These are phyloP conservation scores for Diabrotica balteata DNA, from an alignment of 2,888 invertebrate genomes.

Conservation along the genomic window DNA sequence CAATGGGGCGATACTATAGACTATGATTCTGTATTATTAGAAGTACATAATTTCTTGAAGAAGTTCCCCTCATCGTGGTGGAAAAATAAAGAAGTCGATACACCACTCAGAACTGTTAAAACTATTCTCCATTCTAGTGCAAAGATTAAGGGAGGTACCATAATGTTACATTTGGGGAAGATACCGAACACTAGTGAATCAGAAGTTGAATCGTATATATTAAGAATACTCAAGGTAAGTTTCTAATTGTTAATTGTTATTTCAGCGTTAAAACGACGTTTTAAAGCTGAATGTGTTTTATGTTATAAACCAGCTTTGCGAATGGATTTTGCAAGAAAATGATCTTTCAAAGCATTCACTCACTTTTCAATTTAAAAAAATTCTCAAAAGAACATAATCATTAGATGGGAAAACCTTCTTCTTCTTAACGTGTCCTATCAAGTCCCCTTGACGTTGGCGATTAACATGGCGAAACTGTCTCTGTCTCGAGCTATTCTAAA, in stretches of 20 bases:
- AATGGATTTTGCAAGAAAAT: too few species aligned
- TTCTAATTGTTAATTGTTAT: neutral
- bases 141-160: constrained; percentile 83
- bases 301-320: too few species aligned
- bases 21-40: constrained; percentile 79
- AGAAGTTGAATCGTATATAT: constrained; percentile 85
- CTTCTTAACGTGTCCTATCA: too few species aligned
- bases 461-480: too few species aligned
- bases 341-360: too few species aligned
- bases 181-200: constrained; percentile 82
- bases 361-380: too few species aligned
- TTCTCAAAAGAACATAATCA: too few species aligned
- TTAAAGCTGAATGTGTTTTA: too few species aligned
- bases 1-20: constrained; percentile 78
- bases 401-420: too few species aligned
- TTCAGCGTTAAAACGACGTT: too few species aligned
- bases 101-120: constrained; percentile 91
- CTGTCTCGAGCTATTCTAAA: too few species aligned
- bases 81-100: constrained; percentile 83
- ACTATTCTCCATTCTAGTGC: constrained; percentile 92
- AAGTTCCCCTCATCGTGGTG: constrained; percentile 87
- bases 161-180: constrained; percentile 79
- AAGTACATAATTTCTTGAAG: constrained; percentile 88
- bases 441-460: too few species aligned
- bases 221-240: constrained; percentile 78